These are phyloP conservation scores for Drosophila tropicalis DNA, from an alignment of 1,140 invertebrate genomes.

Conservation along the genomic window DNA sequence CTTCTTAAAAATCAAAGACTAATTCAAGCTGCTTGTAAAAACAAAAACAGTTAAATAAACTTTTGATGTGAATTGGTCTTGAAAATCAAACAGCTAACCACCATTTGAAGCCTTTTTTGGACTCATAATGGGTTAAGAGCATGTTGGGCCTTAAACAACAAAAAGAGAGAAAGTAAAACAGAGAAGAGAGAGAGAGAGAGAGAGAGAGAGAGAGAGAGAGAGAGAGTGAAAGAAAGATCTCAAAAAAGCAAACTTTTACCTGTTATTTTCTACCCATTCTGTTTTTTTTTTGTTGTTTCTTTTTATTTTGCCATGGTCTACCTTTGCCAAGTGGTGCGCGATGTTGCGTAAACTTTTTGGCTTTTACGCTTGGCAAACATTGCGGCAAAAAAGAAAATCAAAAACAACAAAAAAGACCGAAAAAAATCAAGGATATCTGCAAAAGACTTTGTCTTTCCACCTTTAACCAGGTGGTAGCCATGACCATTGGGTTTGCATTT, in stretches of 20 bases:
- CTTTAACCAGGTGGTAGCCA: constrained; percentile 1
- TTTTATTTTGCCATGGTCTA: constrained; percentile 14
- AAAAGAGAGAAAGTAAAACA: neutral
- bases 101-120: neutral
- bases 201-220: neutral
- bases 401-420: constrained; percentile 3
- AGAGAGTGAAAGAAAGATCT: neutral
- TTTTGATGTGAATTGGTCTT: neutral
- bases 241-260: constrained; percentile 24
- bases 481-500: constrained; percentile 24
- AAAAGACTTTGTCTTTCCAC: constrained; percentile 5
- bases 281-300: constrained; percentile 13
- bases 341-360: constrained; percentile 62
- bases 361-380: constrained; percentile 48
- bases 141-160: neutral
- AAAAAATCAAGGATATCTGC: constrained; percentile 1
- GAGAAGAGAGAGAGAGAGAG: neutral
- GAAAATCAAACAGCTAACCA: neutral
- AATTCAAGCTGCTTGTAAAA: neutral
- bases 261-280: neutral
- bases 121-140: constrained; percentile 22
- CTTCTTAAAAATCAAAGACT: neutral
- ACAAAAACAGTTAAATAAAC: neutral
- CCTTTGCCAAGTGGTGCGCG: constrained; percentile 49
- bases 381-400: neutral